phyloP scores from a whole-genome alignment of 2,113 vertebrate genomes.

The Urocolius indicus region DNA sequence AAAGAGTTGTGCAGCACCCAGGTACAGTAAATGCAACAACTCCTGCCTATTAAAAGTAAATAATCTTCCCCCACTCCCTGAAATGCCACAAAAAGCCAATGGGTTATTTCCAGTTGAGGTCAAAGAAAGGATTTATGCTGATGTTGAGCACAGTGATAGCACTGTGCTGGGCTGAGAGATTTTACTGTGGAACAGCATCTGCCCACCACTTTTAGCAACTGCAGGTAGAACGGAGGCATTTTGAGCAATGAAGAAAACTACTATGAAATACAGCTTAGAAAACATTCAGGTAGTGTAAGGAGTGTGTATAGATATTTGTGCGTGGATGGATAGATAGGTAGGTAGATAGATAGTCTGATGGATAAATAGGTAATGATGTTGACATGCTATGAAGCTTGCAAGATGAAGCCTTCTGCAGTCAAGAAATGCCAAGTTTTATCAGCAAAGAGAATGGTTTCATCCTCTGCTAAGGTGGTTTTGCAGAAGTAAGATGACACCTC shows the following conservation, averaged over 20 bases:
- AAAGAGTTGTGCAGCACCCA: background rate
- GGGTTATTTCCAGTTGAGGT: background rate
- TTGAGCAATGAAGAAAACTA: background rate
- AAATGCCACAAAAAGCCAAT: background rate
- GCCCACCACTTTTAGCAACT: background rate
- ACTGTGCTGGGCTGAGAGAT: background rate
- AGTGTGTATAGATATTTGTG: background rate
- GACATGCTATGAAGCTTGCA: background rate
- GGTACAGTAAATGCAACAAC: background rate
- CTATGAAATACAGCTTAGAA: background rate
- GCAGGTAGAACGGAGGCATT: background rate
- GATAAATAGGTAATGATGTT: accelerated
- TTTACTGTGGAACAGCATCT: background rate
- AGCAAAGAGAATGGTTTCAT: background rate
- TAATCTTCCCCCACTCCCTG: background rate
- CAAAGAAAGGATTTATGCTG: background rate
- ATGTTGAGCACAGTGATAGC: background rate
- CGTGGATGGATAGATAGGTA: accelerated
- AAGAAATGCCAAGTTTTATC: background rate
- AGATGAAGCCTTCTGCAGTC: background rate
- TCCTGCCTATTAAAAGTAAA: background rate
- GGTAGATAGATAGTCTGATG: accelerated
- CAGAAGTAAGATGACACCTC: accelerated
- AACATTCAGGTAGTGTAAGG: background rate
- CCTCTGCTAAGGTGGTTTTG: too few relatives aligned